phyloP scores from a whole-genome alignment of 2,888 invertebrate genomes.

The Mellilla xanthometata region DNA sequence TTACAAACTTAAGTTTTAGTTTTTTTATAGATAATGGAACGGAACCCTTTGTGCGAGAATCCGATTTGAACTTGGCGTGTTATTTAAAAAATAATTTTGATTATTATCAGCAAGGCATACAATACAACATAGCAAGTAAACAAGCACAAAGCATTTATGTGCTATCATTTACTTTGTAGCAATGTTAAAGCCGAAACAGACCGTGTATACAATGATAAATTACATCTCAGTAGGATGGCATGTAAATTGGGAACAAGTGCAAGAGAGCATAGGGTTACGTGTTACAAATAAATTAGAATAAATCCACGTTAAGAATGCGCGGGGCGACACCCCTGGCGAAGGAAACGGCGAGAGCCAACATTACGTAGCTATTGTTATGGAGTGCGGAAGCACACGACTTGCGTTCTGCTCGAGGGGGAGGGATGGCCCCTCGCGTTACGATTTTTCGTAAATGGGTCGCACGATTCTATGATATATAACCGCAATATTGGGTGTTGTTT shows the following conservation, averaged over 20 bases:
- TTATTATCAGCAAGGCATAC: too few species aligned
- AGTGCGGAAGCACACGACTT: constrained; percentile 25
- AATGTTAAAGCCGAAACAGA: too few species aligned
- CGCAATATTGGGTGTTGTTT: constrained; percentile 22
- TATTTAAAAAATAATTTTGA: too few species aligned
- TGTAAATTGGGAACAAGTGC: background rate
- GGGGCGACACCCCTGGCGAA: constrained; percentile 7
- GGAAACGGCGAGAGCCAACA: constrained; percentile 19
- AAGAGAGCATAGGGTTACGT: background rate
- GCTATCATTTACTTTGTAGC: too few species aligned
- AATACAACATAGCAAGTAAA: too few species aligned
- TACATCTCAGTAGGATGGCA: background rate
- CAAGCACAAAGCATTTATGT: too few species aligned
- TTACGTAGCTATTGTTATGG: constrained; percentile 27
- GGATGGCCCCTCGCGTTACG: constrained; percentile 20
- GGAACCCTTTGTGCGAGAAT: too few species aligned
- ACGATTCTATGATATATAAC: constrained; percentile 27
- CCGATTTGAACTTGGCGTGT: too few species aligned
- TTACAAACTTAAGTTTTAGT: too few species aligned
- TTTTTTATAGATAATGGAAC: too few species aligned
- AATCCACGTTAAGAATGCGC: background rate
- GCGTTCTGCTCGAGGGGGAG: constrained; percentile 25
- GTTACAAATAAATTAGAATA: background rate
- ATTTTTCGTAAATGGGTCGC: constrained; percentile 33
- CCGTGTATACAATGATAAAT: too few species aligned